Evolutionary conservation across 2,797 vertebrate genomes (phyloP).

Genomic region (Aythya fuligula): DNA sequence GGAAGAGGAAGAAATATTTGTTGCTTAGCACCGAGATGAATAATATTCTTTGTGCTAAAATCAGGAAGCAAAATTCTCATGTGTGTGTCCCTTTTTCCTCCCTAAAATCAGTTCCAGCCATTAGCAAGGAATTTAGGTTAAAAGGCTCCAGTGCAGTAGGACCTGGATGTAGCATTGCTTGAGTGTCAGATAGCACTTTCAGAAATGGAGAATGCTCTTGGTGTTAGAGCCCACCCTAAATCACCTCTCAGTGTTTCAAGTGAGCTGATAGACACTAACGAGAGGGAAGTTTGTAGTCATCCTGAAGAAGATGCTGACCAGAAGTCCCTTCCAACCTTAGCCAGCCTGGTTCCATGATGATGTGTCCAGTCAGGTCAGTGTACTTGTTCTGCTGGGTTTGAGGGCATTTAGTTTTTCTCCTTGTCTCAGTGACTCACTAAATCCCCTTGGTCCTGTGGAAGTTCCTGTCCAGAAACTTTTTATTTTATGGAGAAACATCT

Average conservation of each 20-base stretch:
- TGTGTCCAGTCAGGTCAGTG: rapidly evolving
- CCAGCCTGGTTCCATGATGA: background rate
- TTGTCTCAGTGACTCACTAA: background rate
- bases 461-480: background rate
- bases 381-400: background rate
- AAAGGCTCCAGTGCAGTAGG: background rate
- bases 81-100: background rate
- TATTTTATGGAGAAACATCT: background rate
- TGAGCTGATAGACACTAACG: background rate
- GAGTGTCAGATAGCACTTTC: background rate
- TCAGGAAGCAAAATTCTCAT: background rate
- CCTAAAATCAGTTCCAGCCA: background rate
- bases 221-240: background rate
- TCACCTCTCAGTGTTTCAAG: background rate
- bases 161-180: background rate
- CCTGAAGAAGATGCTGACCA: rapidly evolving
- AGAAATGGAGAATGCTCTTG: background rate
- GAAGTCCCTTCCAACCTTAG: background rate
- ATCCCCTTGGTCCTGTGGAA: background rate
- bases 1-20: constrained; percentile 10
- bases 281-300: background rate
- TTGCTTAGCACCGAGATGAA: constrained; percentile 42
- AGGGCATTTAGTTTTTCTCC: background rate
- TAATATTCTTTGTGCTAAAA: constrained; percentile 4
- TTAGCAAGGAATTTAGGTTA: background rate